Conservation (phyloP, 2,113 vertebrate species). For the Marcusenius ussheri region DNA sequence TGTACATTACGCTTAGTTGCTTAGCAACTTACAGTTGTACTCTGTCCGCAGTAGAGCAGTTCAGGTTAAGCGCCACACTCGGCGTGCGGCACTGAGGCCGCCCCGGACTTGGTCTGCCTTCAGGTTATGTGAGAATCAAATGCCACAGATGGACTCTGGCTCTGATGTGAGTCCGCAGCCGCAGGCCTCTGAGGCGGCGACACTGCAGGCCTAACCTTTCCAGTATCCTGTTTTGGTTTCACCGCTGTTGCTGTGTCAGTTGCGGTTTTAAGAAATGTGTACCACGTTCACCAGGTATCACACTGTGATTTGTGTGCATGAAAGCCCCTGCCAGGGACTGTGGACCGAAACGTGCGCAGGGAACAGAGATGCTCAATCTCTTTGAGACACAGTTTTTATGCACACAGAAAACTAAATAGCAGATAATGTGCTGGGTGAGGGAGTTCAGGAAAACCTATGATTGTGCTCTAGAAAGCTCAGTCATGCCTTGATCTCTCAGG, state of each 20-base stretch:
- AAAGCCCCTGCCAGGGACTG: not conserved
- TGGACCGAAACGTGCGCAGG: not conserved
- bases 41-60: not conserved
- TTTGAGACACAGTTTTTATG: not conserved
- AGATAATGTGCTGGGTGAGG: not conserved
- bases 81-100: not conserved
- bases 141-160: not conserved
- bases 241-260: not conserved
- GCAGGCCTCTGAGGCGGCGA: not conserved
- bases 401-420: not conserved
- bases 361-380: not conserved
- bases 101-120: not conserved
- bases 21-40: not conserved
- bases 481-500: not conserved
- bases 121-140: not conserved
- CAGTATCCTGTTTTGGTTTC: not conserved
- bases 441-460: not conserved
- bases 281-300: not conserved
- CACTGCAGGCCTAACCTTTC: not conserved
- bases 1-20: not conserved
- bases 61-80: not conserved
- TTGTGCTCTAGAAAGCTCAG: not conserved
- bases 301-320: not conserved
- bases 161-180: not conserved
- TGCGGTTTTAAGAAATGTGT: not conserved